phyloP scores from a whole-genome alignment of 2,888 invertebrate species.

The Iphiclides podalirius region DNA sequence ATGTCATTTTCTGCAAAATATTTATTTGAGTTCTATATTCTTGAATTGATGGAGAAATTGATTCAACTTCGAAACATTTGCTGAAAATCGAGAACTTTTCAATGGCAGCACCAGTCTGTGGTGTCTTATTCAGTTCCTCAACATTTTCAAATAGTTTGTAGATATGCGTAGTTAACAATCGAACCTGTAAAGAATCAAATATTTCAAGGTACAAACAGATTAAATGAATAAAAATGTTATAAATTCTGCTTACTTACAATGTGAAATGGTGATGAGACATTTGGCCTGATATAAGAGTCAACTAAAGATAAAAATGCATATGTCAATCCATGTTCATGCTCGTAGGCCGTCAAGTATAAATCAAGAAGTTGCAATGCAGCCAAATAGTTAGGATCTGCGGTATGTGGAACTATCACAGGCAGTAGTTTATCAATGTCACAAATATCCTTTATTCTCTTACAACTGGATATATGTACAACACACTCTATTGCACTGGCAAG shows the following conservation, averaged over 20 bases:
- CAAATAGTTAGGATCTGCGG: slow-evolving; percentile 65
- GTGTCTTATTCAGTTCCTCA: slow-evolving; percentile 66
- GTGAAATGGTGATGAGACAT: slow-evolving; percentile 85
- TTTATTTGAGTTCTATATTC: slow-evolving; percentile 90
- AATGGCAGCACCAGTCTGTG: slow-evolving; percentile 44
- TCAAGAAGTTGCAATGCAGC: slow-evolving; percentile 76
- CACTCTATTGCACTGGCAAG: slow-evolving; percentile 81
- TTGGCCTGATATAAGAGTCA: slow-evolving; percentile 76
- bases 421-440: slow-evolving; percentile 64
- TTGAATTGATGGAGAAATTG: slow-evolving; percentile 84
- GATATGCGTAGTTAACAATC: slow-evolving; percentile 86
- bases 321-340: slow-evolving; percentile 64
- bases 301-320: slow-evolving; percentile 66
- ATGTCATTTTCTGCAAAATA: slow-evolving; percentile 86
- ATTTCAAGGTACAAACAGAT: neutral
- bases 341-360: slow-evolving; percentile 73
- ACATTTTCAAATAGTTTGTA: slow-evolving; percentile 83
- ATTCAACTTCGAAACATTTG: slow-evolving; percentile 86
- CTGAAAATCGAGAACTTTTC: slow-evolving; percentile 82
- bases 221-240: too few relatives aligned
- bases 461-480: slow-evolving; percentile 77
- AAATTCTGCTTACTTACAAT: slow-evolving; percentile 81
- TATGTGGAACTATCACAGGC: slow-evolving; percentile 64
- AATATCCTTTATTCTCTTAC: slow-evolving; percentile 66
- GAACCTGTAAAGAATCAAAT: slow-evolving; percentile 69